A percentile compares a stretch with the other conserved stretches of the same genome.
phyloP scores from a whole-genome alignment of 2,888 invertebrate genomes.

The Listrodromus nycthemerus region DNA sequence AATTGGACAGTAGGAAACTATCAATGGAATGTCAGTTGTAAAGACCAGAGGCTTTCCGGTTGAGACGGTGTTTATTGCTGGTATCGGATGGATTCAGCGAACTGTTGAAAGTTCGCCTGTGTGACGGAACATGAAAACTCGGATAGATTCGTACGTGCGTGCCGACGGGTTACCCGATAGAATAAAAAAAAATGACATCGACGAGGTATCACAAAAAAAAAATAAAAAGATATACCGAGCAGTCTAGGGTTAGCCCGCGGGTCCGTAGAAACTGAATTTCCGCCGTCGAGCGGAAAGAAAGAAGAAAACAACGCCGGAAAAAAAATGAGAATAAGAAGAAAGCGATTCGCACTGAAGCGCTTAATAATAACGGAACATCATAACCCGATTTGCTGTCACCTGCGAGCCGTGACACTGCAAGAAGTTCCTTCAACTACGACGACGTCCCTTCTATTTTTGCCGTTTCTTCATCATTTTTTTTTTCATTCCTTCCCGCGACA shows the following conservation, averaged over 20 bases:
- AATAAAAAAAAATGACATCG: conserved; percentile 21
- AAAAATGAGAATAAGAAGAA: conserved; percentile 32
- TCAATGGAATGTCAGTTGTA: conserved; percentile 16
- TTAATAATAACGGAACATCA: conserved; percentile 68
- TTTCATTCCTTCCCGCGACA: background rate
- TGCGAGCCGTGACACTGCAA: conserved; percentile 69
- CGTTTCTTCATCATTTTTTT: conserved; percentile 37
- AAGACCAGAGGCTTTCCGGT: background rate
- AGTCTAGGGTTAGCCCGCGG: background rate
- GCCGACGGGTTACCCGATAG: conserved; percentile 23
- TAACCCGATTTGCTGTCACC: conserved; percentile 68
- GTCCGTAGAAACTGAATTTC: conserved; percentile 43
- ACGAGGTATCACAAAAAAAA: conserved; percentile 33
- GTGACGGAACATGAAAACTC: conserved; percentile 48
- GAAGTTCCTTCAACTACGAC: conserved; percentile 47
- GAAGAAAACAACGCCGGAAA: conserved; percentile 14
- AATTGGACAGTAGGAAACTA: background rate
- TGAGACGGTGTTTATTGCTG: background rate
- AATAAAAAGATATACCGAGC: conserved; percentile 22
- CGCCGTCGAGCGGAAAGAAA: conserved; percentile 26
- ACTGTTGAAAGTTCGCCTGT: conserved; percentile 51
- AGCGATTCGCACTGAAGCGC: conserved; percentile 55
- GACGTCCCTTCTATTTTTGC: conserved; percentile 30
- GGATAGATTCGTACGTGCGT: conserved; percentile 63
- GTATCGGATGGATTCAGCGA: conserved; percentile 18